Base-by-base conservation (phyloP, 2,113 vertebrate genomes). In the Grammomys surdaster region DNA sequence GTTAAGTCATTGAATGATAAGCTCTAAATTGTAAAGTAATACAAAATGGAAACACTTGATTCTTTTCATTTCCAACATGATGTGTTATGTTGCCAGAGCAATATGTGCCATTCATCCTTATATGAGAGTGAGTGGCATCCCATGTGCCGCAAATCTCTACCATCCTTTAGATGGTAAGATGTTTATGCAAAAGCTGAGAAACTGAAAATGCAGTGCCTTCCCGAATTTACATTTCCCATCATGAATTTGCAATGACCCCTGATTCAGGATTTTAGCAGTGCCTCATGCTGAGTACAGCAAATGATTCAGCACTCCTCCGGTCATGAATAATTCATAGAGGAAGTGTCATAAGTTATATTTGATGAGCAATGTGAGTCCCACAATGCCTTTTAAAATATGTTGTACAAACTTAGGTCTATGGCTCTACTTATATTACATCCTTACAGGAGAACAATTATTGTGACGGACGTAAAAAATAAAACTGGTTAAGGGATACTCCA, bases 311-410 rank as follows among this genome's bases (percentile, higher is more conserved):
- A 98, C 46, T 96, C 63, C 93, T 96, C 85, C 67, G 58, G 13
- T 58, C 94, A 96, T 98, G 95, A 98, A 98, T 97, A 97, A 98
- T 98, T 97, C 91, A 96, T 91, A 73, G 13, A 73, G 8, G 5
- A 95, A 96, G 86, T 22, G 2, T 69, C 90, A 90, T 28, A 92
- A 56, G 93, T 65, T 76, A 89, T 46, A 96, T 60, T 78, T 95
- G 73, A 96, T 97, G 96, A 94, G 90, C 94, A 96, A 96, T 88
- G 88, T 43, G 93, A 65, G n/a, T 93, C 69, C 28, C 69, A 95
- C 31, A 95, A 54, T 90, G 86, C 63, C 95, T 97, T 94, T 96
- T 96, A 97, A 78, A 96, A 93, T 36, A 88, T 93, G 89, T 96
- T 70, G 5, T 77, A 96, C 36, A 77, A 90, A 84, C 12, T 69